A percentile compares a stretch with the other conserved stretches of the same genome.
These are phyloP conservation scores for Drosophila nebulosa DNA, from an alignment of 1,140 invertebrate genomes.

Conservation along the genomic window DNA sequence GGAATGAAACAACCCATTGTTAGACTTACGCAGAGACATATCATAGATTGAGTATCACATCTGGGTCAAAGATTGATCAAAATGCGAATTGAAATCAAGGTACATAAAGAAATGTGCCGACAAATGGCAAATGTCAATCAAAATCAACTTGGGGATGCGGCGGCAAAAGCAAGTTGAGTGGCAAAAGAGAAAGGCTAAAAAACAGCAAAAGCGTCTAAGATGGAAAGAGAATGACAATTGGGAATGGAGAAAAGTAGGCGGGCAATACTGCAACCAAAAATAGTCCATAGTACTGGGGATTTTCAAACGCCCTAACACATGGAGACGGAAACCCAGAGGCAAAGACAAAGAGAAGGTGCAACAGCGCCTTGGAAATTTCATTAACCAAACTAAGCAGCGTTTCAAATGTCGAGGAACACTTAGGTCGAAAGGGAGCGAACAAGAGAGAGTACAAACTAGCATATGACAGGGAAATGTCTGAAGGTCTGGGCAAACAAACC, in stretches of 20 bases:
- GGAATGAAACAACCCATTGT: too few relatives aligned
- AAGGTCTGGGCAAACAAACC: constrained; percentile 37
- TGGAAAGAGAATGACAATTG: constrained; percentile 42
- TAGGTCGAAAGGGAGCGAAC: neutral
- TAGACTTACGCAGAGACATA: neutral
- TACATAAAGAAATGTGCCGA: constrained; percentile 50
- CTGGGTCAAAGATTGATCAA: constrained; percentile 46
- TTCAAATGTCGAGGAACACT: constrained; percentile 38
- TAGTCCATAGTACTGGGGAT: constrained; percentile 39
- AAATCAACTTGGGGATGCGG: constrained; percentile 66
- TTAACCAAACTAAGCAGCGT: constrained; percentile 65
- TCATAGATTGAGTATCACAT: neutral
- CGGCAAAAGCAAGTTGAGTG: constrained; percentile 47
- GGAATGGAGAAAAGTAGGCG: constrained; percentile 20
- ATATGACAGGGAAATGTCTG: constrained; percentile 50
- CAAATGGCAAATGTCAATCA: constrained; percentile 73
- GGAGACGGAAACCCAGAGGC: constrained; percentile 1
- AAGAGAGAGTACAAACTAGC: neutral
- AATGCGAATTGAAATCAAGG: constrained; percentile 41
- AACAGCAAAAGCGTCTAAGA: constrained; percentile 12
- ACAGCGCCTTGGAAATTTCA: constrained; percentile 61
- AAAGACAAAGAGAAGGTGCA: constrained; percentile 37
- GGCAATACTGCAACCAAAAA: constrained; percentile 28
- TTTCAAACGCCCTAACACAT: constrained; percentile 35
- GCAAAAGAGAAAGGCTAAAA: constrained; percentile 66